Conservation (phyloP, 2,797 vertebrate species). For the Trematomus bernacchii region DNA sequence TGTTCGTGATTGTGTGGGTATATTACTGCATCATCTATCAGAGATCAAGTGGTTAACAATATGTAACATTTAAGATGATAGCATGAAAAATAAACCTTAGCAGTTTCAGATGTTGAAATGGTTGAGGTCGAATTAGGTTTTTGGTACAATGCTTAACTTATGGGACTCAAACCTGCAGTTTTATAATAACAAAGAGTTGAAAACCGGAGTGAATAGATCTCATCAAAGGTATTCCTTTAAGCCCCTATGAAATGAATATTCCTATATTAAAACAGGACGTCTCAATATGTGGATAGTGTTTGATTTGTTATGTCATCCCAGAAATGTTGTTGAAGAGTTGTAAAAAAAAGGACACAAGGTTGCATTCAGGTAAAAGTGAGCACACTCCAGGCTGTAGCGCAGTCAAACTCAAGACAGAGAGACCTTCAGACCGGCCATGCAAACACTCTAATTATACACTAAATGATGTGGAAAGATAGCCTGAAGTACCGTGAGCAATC, state of each 20-base stretch:
- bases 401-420: constrained; percentile 51
- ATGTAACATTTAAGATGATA: not conserved
- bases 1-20: not conserved
- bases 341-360: constrained; percentile 29
- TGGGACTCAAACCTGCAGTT: not conserved
- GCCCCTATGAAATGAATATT: not conserved
- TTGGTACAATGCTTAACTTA: not conserved
- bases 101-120: not conserved
- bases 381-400: constrained; percentile 33
- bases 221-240: not conserved
- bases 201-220: not conserved
- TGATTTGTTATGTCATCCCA: constrained; percentile 21
- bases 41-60: not conserved
- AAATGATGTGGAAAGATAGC: constrained; percentile 88
- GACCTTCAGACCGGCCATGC: constrained; percentile 59
- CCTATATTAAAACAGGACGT: not conserved
- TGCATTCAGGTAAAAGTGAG: constrained; percentile 44
- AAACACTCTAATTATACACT: constrained; percentile 83
- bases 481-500: constrained; percentile 77
- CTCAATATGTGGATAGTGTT: constrained; percentile 19
- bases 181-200: not conserved
- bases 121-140: not conserved
- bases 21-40: not conserved
- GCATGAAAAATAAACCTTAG: not conserved
- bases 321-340: constrained; percentile 6